Base-by-base conservation (phyloP, 2,113 vertebrate species). In the Abramis brama region DNA sequence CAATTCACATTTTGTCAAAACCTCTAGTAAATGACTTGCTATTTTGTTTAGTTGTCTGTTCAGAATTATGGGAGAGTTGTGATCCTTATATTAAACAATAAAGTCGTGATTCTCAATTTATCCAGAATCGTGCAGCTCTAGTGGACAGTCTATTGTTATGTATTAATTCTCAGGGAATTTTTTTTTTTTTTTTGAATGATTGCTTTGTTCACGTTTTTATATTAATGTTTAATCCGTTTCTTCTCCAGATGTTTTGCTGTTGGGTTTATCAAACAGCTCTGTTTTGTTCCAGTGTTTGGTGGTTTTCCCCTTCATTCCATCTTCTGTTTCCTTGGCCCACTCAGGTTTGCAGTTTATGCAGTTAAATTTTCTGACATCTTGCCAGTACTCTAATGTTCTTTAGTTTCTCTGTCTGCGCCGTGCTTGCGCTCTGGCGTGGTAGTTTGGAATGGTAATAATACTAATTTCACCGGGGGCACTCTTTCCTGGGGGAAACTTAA, bases 401-500 rank as follows among this genome's bases (percentile, higher is more conserved):
- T 68, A 47, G 79, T 55, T 82, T 66, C 50, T 70, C 57, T 36
- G 30, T 50, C n/a, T 79, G 27, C 11, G 17, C 71, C 21, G 17
- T 33, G 79, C 50, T 70, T 70, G 17, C n/a, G 45, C n/a, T 77
- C 25, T 33, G 39, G 57, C 17, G 5, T 75, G 23, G 43, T 79
- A 68, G 75, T 87, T 77, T 52, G 77, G 27, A 78, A 79, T 47
- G 73, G 82, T 89, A 85, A 86, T 81, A 47, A 80, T 68, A 47
- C 76, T 57, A 70, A 83, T 88, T 76, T 74, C 55, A 60, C 30
- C 33, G 30, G 79, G 45, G 68, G 55, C 43, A 23, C 52, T 62
- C 45, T 45, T 68, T 86, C 68, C 81, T 60, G 78, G 25, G 79
- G 85, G 75, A 73, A 57, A 57, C 77, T 82, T 84, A 74, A 82